Evolutionary conservation across 2,113 vertebrate genomes (phyloP).

Genomic region (Pygoscelis adeliae): DNA sequence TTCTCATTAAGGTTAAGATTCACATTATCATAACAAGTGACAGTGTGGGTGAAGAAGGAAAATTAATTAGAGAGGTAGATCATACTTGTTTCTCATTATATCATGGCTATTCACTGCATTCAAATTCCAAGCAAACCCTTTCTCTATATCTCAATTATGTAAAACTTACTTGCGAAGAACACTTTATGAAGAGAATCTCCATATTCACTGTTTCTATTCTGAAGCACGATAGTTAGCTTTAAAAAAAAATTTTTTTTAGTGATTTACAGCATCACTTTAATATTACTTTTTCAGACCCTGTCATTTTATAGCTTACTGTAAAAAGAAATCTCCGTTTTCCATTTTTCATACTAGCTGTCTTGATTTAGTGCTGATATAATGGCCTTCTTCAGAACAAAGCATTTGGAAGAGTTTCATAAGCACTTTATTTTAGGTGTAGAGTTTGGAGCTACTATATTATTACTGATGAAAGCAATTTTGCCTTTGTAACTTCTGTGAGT

Average conservation of each 20-base stretch:
- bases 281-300: not conserved
- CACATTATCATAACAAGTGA: not conserved
- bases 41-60: not conserved
- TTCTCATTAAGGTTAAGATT: constrained; percentile 22
- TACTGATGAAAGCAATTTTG: constrained; percentile 32
- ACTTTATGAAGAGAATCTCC: not conserved
- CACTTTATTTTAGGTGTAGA: constrained; percentile 48
- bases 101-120: not conserved
- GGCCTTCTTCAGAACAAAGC: constrained; percentile 50
- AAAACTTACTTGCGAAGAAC: not conserved
- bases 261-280: constrained; percentile 4
- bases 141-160: not conserved
- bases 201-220: not conserved
- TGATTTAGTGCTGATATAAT: constrained; percentile 59
- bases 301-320: constrained; percentile 54
- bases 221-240: not conserved
- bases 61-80: constrained; percentile 18
- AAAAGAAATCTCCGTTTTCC: constrained; percentile 36
- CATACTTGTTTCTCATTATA: not conserved
- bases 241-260: not conserved
- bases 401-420: constrained; percentile 50
- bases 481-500: constrained; percentile 1
- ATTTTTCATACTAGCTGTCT: constrained; percentile 47
- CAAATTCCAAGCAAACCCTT: not conserved
- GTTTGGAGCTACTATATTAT: constrained; percentile 32